Conservation (phyloP, 2,797 vertebrate species). For the Diglossa cyanea region DNA sequence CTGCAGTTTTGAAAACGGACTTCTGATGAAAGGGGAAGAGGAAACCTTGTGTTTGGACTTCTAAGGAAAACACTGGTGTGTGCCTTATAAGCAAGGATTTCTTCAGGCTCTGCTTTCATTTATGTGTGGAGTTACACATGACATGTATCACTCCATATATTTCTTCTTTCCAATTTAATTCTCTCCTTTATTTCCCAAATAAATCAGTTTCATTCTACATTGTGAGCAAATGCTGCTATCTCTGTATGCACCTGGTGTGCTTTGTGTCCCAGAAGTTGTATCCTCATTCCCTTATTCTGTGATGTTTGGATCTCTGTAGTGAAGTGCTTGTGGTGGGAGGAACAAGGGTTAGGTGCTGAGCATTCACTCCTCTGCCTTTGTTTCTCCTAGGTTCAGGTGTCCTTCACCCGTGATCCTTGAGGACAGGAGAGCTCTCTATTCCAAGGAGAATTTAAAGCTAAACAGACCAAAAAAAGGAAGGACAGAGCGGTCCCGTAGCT, state of each 20-base stretch:
- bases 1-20: background rate
- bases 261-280: background rate
- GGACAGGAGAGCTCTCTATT: background rate
- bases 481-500: fast-evolving
- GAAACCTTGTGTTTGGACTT: background rate
- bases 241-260: background rate
- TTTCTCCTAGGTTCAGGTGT: background rate
- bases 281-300: background rate
- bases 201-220: background rate
- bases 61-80: background rate
- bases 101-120: background rate
- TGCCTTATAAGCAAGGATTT: background rate
- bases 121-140: background rate
- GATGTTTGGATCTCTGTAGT: background rate
- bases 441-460: background rate
- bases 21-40: background rate
- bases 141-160: fast-evolving
- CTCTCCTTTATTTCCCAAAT: background rate
- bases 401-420: background rate
- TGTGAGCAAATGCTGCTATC: background rate
- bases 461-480: background rate
- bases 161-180: background rate
- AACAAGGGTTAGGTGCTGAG: background rate
- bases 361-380: background rate
- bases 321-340: background rate